Evolutionary conservation across 2,888 invertebrate genomes (phyloP), one percentile per base, ranked within the genome.

Genomic region (Tanaodytes sp.): DNA sequence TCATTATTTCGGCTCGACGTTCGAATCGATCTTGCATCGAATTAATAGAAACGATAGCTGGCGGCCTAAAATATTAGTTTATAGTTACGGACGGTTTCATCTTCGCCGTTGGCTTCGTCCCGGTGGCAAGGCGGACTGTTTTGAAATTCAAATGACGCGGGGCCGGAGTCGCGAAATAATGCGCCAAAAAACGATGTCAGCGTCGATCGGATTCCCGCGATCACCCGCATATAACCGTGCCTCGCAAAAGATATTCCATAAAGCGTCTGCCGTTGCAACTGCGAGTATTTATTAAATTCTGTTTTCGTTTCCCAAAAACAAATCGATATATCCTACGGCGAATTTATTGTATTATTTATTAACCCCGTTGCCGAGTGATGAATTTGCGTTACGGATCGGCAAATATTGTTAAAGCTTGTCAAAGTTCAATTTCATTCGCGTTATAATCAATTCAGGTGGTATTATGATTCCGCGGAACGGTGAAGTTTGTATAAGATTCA

Each of bases 71-170:
- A 76, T 76, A 77, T 76, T 76, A 76, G 75, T 68, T 66, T 61
- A 62, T 59, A 54, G 57, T 64, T 69, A 58, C 61, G 57, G 58
- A 46, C 51, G 51, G 43, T 59, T 68, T 66, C 66, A 52, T 71
- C 54, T 42, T 42, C 49, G 30, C 42, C 64, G 20, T 39, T 46
- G 61, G 42, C 59, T 67, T 61, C 66, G 63, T 66, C n/a, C 59
- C 52, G 61, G 42, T 31, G 61, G 74, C 69, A 70, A 73, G 77
- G 75, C 77, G 77, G 78, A 77, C 77, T 79, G 73, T 77, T 79
- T 77, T 80, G 78, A 77, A 80, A 76, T 80, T 80, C 77, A 79
- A 79, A 80, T 80, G 55, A 49, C 62, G 58, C 58, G 15, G 19
- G 54, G 52, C 57, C 61, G 40, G 58, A 65, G 67, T 64, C 49